Percentiles rank a stretch among this genome's conserved stretches.
Conservation (phyloP, 1,140 invertebrate species). For the Heliconius himera region DNA sequence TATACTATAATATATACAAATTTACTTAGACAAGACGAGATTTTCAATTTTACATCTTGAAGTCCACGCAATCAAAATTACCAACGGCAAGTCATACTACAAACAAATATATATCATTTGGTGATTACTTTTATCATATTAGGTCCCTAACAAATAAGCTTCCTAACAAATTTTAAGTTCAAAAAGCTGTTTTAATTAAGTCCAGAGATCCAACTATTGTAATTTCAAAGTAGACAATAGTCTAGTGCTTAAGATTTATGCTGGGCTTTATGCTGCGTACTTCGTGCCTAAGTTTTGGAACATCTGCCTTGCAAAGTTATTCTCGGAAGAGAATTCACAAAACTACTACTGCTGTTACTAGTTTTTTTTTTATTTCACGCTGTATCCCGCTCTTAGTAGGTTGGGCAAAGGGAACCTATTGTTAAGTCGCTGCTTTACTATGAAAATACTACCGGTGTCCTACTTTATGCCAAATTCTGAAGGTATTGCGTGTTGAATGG, state of each 20-base stretch:
- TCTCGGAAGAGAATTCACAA: background rate
- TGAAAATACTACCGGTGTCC: no score
- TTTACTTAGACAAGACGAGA: no score
- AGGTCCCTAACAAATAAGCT: background rate
- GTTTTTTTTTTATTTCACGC: no score
- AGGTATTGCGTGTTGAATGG: no score
- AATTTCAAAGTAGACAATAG: slow-evolving; percentile 10
- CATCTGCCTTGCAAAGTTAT: background rate
- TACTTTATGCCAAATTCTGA: no score
- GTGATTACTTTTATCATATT: background rate
- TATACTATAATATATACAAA: no score
- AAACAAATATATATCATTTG: background rate
- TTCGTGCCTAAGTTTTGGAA: background rate
- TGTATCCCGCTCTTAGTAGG: no score
- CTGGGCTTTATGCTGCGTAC: background rate
- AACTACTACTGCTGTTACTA: background rate
- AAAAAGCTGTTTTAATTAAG: slow-evolving; percentile 7
- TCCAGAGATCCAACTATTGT: background rate
- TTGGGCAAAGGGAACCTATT: no score
- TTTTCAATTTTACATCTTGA: no score
- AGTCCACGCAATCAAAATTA: no score
- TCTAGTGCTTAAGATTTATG: background rate
- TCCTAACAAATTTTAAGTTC: background rate
- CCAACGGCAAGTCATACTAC: no score
- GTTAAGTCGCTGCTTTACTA: no score